Percentiles rank a stretch among this genome's conserved stretches.
phyloP scores from a whole-genome alignment of 2,888 invertebrate species.

The Caenorhabditis drosophilae region DNA sequence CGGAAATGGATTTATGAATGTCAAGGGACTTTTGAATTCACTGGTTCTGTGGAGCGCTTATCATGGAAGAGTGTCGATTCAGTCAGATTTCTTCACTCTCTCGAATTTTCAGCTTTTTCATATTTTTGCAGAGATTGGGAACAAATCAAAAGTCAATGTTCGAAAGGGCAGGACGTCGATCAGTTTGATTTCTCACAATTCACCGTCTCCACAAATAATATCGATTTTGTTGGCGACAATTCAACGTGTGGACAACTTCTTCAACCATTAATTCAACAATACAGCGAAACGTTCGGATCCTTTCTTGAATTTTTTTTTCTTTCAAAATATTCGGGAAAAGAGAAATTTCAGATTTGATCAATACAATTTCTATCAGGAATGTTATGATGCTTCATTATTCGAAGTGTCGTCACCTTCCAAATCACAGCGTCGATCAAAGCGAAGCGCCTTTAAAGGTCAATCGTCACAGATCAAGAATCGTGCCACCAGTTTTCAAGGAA shows the following conservation, averaged over 20 bases:
- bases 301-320: no score
- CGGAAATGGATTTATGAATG: conserved; percentile 67
- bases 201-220: conserved; percentile 24
- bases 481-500: conserved; percentile 21
- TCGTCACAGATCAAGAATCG: conserved; percentile 8
- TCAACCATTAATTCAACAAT: conserved; percentile 41
- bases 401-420: conserved; percentile 29
- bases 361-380: conserved; percentile 64
- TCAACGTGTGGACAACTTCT: conserved; percentile 49
- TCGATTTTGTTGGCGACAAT: conserved; percentile 42
- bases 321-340: no score
- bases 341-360: conserved; percentile 47
- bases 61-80: conserved; percentile 61
- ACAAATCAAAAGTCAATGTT: conserved; percentile 36
- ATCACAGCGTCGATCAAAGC: conserved; percentile 21
- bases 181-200: conserved; percentile 52
- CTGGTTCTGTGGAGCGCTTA: conserved; percentile 61
- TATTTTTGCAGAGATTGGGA: conserved; percentile 51
- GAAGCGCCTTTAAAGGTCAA: conserved; percentile 19
- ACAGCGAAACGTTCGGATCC: no score
- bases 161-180: conserved; percentile 42
- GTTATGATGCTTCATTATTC: conserved; percentile 46
- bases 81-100: no score
- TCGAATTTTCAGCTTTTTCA: no score
- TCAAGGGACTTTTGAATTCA: conserved; percentile 55